Evolutionary conservation across 2,113 vertebrate genomes (phyloP).

Genomic region (Mesembrinibis cayennensis): DNA sequence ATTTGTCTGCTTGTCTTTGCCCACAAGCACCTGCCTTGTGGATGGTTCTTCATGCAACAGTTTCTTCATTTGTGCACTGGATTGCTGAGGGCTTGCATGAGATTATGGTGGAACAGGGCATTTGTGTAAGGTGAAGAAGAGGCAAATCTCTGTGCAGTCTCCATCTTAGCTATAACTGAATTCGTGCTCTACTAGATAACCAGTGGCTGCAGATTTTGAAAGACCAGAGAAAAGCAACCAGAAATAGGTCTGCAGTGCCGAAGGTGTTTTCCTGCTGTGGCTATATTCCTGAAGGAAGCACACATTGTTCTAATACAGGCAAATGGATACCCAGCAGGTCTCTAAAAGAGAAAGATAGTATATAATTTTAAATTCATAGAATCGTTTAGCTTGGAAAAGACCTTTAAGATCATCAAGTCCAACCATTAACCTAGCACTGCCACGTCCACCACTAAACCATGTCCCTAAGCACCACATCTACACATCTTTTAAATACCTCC

Average conservation of each 20-base stretch:
- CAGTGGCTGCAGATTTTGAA: not conserved
- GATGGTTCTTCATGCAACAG: not conserved
- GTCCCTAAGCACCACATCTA: too few relatives aligned
- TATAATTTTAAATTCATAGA: not conserved
- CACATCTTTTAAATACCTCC: too few relatives aligned
- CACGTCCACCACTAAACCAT: too few relatives aligned
- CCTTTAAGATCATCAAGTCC: too few relatives aligned
- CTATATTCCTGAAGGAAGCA: not conserved
- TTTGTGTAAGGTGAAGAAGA: not conserved
- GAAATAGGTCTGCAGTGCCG: not conserved
- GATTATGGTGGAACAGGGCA: not conserved
- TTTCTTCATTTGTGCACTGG: not conserved
- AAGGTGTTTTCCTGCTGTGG: not conserved
- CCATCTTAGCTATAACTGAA: not conserved
- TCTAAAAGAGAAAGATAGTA: not conserved
- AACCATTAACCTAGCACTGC: too few relatives aligned
- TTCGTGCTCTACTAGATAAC: not conserved
- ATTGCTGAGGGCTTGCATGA: not conserved
- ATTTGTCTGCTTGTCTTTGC: not conserved
- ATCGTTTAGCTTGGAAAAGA: too few relatives aligned
- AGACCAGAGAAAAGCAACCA: not conserved
- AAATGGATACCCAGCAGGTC: not conserved
- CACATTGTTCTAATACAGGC: not conserved
- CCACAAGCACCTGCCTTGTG: not conserved
- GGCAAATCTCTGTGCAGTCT: not conserved